These are phyloP conservation scores for Gobiocypris rarus DNA, from an alignment of 2,113 vertebrate genomes.

Conservation along the genomic window DNA sequence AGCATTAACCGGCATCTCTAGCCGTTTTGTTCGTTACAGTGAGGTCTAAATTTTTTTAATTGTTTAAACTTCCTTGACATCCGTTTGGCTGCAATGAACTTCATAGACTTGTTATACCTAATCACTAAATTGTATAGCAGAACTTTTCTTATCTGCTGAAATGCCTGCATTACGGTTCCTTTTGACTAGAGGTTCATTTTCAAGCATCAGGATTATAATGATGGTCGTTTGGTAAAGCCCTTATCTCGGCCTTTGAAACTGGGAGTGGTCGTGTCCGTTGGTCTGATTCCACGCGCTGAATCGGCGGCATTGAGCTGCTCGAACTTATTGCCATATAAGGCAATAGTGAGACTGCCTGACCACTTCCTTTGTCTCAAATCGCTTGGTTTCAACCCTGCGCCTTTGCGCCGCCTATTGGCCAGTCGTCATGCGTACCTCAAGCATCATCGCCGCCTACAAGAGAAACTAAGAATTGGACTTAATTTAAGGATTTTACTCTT, in stretches of 20 bases:
- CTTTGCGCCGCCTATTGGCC: constrained; percentile 77
- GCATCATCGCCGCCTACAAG: neutral
- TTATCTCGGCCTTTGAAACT: constrained; percentile 44
- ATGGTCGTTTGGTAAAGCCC: constrained; percentile 45
- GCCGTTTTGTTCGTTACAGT: neutral
- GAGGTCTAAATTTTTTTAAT: neutral
- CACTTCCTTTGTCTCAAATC: constrained; percentile 84
- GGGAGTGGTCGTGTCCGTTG: constrained; percentile 56
- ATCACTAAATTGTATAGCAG: neutral
- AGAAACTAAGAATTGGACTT: neutral
- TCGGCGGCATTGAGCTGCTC: constrained; percentile 63
- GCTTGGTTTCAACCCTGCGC: constrained; percentile 58
- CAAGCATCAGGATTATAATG: neutral
- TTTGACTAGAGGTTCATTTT: neutral
- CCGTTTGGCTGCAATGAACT: neutral
- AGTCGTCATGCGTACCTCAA: neutral
- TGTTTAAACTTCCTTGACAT: neutral
- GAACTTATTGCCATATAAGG: constrained; percentile 91
- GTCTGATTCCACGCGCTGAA: constrained; percentile 65
- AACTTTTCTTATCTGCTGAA: neutral
- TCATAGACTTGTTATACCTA: too few species aligned
- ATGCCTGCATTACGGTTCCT: neutral
- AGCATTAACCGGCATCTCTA: constrained; percentile 55
- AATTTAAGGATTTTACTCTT: neutral
- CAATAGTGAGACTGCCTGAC: constrained; percentile 74